Evolutionary conservation across 2,113 vertebrate genomes (phyloP), one percentile per base, ranked within the genome.

Genomic region (Recurvirostra avosetta): DNA sequence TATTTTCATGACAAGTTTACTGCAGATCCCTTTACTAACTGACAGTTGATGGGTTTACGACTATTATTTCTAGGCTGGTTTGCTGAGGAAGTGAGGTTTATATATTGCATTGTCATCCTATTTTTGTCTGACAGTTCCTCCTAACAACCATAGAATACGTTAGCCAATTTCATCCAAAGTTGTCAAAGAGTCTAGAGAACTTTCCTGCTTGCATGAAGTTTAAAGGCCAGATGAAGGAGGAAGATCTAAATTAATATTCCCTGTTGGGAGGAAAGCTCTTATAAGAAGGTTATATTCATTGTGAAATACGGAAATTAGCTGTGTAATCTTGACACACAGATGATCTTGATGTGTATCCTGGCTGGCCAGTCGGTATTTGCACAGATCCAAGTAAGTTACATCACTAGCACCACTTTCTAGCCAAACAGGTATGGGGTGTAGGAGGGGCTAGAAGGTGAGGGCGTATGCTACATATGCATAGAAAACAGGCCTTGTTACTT

Each of bases 401-500:
- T 27, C 78, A 88, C 36, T 34, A 21, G 19, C 70, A 75, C 43
- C 62, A 26, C 62, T 91, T 95, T 90, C 91, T 76, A 72, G 93
- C 27, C 77, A 90, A 91, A 90, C 96, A 93, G 87, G 90, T 95
- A 90, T 58, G 66, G 84, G 66, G 20, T 85, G 90, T 58, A 72
- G 87, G 84, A 96, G 43, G 61, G 66, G 19, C 63, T 75, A 27
- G 36, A 47, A 81, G 25, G 19, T 41, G 49, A 87, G 49, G 62
- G 25, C 0, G 2, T 79, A 6, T 66, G 21, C 25, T 83, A 27
- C 49, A 49, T 65, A 38, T 75, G 65, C 43, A 65, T 52, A 27
- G 75, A 62, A 88, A 93, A 75, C 87, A 76, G 84, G 61, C 45
- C 45, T 85, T 66, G 92, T 70, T 75, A 53, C 77, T 94, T 92